phyloP scores from a whole-genome alignment of 1,140 invertebrate genomes.

The Macrobrachium nipponense region DNA sequence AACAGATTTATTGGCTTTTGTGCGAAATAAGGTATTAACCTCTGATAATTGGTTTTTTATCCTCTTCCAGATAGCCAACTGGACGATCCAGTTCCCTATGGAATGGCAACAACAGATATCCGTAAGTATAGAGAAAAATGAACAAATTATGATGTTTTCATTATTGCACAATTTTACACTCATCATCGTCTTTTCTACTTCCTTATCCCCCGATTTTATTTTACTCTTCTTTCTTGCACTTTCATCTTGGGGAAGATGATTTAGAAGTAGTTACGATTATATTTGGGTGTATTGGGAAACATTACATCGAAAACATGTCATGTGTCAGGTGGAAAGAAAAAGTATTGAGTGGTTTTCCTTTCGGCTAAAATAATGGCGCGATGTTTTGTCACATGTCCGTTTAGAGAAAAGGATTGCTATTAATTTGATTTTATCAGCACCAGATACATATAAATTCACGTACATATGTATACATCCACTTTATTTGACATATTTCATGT shows the following conservation, averaged over 20 bases:
- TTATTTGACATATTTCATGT: not conserved
- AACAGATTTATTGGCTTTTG: not conserved
- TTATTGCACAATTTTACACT: not conserved
- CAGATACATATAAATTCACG: conserved; percentile 12
- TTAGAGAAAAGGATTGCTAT: conserved; percentile 11
- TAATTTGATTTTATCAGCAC: not conserved
- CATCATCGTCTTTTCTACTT: not conserved
- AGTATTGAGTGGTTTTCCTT: too few species aligned
- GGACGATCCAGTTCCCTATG: conserved; percentile 28
- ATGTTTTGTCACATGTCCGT: not conserved
- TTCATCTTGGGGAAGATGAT: not conserved
- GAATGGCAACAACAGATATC: conserved; percentile 16
- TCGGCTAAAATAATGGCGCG: too few species aligned
- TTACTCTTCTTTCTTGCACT: not conserved
- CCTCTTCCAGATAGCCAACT: conserved; percentile 14
- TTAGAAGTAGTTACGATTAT: not conserved
- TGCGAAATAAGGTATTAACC: not conserved
- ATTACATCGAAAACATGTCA: too few species aligned
- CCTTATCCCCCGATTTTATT: not conserved
- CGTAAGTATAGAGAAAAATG: not conserved
- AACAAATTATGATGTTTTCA: not conserved
- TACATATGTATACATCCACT: conserved; percentile 4
- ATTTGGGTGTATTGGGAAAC: too few species aligned
- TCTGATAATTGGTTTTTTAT: not conserved
- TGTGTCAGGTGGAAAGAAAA: too few species aligned